Evolutionary conservation across 2,113 vertebrate genomes (phyloP), one percentile per base, ranked within the genome.

Genomic region (Australoheros scitulus): DNA sequence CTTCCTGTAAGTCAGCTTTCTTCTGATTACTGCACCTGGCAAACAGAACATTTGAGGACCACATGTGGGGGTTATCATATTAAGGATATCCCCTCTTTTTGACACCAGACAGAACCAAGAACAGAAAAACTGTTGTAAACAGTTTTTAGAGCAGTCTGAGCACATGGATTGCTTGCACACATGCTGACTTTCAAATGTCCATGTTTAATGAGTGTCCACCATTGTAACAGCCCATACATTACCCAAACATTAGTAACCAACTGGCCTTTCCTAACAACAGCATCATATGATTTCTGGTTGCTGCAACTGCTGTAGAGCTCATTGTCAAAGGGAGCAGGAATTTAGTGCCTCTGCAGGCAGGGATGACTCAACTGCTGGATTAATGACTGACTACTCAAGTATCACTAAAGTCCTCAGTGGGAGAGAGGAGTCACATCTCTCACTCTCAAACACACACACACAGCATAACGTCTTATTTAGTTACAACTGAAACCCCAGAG

Each of bases 271-370:
- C 24, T 22, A 22, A 81, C 26, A 77, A 60, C 68, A 47, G 24
- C 60, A 50, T 77, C 77, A 81, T 59, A 83, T 86, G 80, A 80
- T 77, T 86, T 82, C 81, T 87, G 81, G 83, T 86, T 86, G 77
- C 78, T 72, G 75, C 11, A 34, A 84, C 22, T 60, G 83, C 77
- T 87, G 76, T 63, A 76, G 65, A 85, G 81, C 52, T 84, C 17
- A 11, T 56, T 79, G 22, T 87, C 79, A 72, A 95, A 88, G 91
- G 91, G 90, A 94, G 92, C 93, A 95, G 92, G 92, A 95, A 95
- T 95, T 93, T 89, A 87, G 88, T 94, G 93, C 85, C 91, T 94
- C 92, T 90, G 87, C 91, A 89, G 94, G 93, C 90, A 79, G 77
- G 85, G 87, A 92, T 94, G 94, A 95, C 89, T 94, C 93, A 90